Percentiles rank a stretch among this genome's conserved stretches.
These are phyloP conservation scores for Centropyge bicolor DNA, from an alignment of 2,797 vertebrate genomes.

Conservation along the genomic window DNA sequence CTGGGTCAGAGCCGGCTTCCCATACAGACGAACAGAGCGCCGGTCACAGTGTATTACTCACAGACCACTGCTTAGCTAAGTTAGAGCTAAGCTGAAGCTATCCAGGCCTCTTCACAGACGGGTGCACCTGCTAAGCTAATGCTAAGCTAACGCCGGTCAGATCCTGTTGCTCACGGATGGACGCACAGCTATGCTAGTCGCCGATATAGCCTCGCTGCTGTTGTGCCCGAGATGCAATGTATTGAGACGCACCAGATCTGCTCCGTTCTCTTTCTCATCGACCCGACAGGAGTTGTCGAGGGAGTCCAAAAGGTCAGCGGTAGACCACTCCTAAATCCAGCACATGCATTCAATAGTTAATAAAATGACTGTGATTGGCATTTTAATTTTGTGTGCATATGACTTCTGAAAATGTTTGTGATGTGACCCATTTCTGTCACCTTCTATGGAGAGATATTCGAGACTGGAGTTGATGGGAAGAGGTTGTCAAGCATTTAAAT, in stretches of 20 bases:
- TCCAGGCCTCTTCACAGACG: slow-evolving; percentile 67
- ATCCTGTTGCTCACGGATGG: slow-evolving; percentile 64
- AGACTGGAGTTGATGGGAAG: slow-evolving; percentile 24
- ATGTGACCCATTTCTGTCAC: slow-evolving; percentile 61
- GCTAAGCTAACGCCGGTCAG: slow-evolving; percentile 76
- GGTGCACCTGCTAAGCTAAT: slow-evolving; percentile 72
- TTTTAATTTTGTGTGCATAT: slow-evolving; percentile 33
- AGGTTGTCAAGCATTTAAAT: slow-evolving; percentile 42
- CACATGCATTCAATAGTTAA: slow-evolving; percentile 2
- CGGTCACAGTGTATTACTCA: slow-evolving; percentile 73
- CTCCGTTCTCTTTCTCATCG: slow-evolving; percentile 23
- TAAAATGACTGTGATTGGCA: slow-evolving; percentile 25
- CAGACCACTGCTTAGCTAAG: slow-evolving; percentile 56
- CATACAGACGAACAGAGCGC: slow-evolving; percentile 71
- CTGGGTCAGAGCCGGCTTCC: slow-evolving; percentile 75
- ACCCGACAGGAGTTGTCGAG: background rate
- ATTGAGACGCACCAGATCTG: slow-evolving; percentile 11
- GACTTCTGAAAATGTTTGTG: slow-evolving; percentile 46
- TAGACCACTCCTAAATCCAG: background rate
- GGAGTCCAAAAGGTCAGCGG: slow-evolving; percentile 19
- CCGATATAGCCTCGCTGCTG: slow-evolving; percentile 52
- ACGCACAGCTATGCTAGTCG: slow-evolving; percentile 65
- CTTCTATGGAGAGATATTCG: slow-evolving; percentile 29
- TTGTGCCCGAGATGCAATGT: slow-evolving; percentile 1
- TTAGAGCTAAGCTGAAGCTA: slow-evolving; percentile 67